Evolutionary conservation across 2,888 invertebrate species (phyloP).

Genomic region (Pemphredon lugubris): DNA sequence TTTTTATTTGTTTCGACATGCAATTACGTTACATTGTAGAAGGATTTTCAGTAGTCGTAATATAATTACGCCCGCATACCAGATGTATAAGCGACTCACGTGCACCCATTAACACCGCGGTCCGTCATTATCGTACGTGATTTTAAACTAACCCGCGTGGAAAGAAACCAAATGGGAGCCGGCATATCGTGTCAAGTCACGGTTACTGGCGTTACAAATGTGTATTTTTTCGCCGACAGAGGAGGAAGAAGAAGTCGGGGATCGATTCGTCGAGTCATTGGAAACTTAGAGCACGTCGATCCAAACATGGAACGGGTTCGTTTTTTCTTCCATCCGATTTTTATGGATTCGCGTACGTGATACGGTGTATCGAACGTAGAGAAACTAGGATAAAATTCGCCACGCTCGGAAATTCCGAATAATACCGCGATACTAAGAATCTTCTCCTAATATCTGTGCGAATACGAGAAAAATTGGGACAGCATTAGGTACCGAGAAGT

Average conservation of each 20-base stretch:
- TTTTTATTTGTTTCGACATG: too few species aligned
- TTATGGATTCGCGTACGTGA: too few species aligned
- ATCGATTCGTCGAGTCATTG: neutral
- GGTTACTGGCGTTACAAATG: constrained; percentile 13
- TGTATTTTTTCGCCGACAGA: neutral
- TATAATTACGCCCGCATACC: constrained; percentile 49
- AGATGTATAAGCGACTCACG: constrained; percentile 28
- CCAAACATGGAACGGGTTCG: too few species aligned
- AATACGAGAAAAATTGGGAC: too few species aligned
- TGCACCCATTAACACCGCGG: constrained; percentile 42
- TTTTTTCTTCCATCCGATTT: too few species aligned
- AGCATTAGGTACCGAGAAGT: too few species aligned
- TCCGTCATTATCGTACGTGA: constrained; percentile 31
- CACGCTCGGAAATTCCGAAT: too few species aligned
- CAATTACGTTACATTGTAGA: constrained; percentile 38
- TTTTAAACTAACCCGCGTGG: constrained; percentile 28
- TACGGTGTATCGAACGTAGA: too few species aligned
- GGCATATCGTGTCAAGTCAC: constrained; percentile 29
- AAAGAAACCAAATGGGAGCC: constrained; percentile 1
- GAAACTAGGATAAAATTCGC: too few species aligned
- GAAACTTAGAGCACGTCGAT: too few species aligned
- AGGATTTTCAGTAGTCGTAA: constrained; percentile 49
- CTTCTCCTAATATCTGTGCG: too few species aligned
- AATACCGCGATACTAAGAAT: too few species aligned
- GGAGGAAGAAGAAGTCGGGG: neutral